Evolutionary conservation across 2,113 vertebrate species (phyloP).

Genomic region (Cardinalis cardinalis): DNA sequence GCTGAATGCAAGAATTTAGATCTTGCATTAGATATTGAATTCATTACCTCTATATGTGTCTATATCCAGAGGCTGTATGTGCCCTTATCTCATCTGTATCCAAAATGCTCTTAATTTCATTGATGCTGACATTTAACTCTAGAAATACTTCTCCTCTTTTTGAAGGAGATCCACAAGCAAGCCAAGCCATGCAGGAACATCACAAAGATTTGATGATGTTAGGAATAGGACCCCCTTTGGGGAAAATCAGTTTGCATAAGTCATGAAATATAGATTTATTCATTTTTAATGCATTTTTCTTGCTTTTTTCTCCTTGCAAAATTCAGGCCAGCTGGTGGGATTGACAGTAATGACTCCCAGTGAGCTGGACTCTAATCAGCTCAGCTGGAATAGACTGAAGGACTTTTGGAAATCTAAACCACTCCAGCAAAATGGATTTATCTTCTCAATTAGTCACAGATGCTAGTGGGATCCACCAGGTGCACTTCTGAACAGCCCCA

Average conservation of each 20-base stretch:
- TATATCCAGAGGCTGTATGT: conserved; percentile 45
- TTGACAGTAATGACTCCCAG: conserved; percentile 64
- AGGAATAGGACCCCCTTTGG: neutral
- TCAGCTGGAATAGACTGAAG: conserved; percentile 57
- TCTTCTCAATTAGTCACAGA: conserved; percentile 56
- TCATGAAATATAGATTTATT: conserved; percentile 44
- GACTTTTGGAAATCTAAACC: conserved; percentile 46
- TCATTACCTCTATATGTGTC: conserved; percentile 55
- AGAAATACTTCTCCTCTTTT: neutral
- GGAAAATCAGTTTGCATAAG: conserved; percentile 32
- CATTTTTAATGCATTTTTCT: conserved; percentile 49
- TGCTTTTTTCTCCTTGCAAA: conserved; percentile 31
- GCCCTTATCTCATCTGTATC: conserved; percentile 51
- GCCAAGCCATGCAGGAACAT: neutral
- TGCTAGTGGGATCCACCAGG: conserved; percentile 50
- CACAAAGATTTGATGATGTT: neutral
- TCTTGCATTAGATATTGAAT: conserved; percentile 45
- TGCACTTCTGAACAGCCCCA: neutral
- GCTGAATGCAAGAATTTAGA: conserved; percentile 53
- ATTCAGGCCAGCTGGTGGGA: conserved; percentile 58
- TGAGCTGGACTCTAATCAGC: conserved; percentile 62
- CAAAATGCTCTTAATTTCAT: conserved; percentile 21
- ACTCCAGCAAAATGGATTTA: conserved; percentile 60
- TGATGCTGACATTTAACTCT: conserved; percentile 47
- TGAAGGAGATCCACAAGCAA: neutral